Percentiles rank a stretch among this genome's conserved stretches.
These are phyloP conservation scores for Smittia sp. DNA, from an alignment of 2,888 invertebrate species.

Conservation along the genomic window DNA sequence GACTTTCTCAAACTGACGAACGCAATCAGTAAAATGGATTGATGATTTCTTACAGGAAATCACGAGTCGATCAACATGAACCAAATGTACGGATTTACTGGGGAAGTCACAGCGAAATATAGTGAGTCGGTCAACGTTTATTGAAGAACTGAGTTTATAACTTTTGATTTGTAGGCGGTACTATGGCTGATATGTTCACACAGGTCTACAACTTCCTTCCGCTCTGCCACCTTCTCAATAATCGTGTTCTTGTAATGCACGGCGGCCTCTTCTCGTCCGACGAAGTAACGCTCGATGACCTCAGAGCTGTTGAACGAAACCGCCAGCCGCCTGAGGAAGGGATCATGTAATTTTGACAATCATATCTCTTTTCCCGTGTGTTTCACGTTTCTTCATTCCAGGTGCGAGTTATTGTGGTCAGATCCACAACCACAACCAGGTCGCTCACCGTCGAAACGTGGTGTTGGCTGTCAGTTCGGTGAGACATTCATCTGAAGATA, in stretches of 20 bases:
- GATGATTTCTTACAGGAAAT: slow-evolving; percentile 66
- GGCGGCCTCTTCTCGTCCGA: slow-evolving; percentile 96
- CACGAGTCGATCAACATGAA: slow-evolving; percentile 99
- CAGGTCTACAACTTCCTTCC: slow-evolving; percentile 99
- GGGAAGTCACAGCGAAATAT: slow-evolving; percentile 96
- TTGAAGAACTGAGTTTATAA: not conserved
- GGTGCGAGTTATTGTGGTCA: slow-evolving; percentile 98
- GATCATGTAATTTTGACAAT: no score
- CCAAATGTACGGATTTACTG: slow-evolving; percentile 99
- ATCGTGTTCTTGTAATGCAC: slow-evolving; percentile 85
- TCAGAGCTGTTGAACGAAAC: slow-evolving; percentile 83
- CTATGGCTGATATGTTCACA: slow-evolving; percentile 97
- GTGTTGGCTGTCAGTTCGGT: slow-evolving; percentile 98
- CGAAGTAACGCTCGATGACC: slow-evolving; percentile 89
- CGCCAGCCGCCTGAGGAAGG: slow-evolving; percentile 97
- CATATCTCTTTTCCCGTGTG: no score
- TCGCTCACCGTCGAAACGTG: slow-evolving; percentile 89
- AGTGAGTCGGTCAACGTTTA: slow-evolving; percentile 52
- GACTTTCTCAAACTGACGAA: not conserved
- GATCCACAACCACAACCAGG: slow-evolving; percentile 92
- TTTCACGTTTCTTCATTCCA: no score
- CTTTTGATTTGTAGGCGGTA: slow-evolving; percentile 51
- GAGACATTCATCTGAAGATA: no score
- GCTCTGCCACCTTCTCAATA: slow-evolving; percentile 91
- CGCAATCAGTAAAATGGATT: no score